A percentile compares a stretch with the other conserved stretches of the same genome.
phyloP scores from a whole-genome alignment of 2,113 vertebrate genomes.

The Phaethornis superciliosus region DNA sequence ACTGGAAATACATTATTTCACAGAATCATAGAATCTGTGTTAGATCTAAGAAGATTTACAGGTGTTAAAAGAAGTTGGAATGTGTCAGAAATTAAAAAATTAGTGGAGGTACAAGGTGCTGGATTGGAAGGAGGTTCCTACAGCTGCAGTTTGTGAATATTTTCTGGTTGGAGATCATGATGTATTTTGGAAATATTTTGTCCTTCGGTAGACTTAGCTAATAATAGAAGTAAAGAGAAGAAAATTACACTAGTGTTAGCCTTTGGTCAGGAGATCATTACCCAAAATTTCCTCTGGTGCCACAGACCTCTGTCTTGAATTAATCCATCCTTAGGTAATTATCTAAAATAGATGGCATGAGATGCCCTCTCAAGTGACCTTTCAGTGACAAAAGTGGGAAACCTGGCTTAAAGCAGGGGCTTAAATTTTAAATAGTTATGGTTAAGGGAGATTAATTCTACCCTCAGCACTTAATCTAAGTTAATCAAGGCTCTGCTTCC shows the following conservation, averaged over 20 bases:
- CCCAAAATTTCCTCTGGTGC: not conserved
- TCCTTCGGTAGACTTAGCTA: not conserved
- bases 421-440: not conserved
- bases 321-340: not conserved
- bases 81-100: not conserved
- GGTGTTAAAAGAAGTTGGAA: not conserved
- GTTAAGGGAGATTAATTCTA: conserved; percentile 18
- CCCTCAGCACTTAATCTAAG: not conserved
- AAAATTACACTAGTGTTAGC: not conserved
- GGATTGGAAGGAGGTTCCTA: not conserved
- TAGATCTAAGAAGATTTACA: no score
- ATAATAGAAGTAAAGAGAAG: not conserved
- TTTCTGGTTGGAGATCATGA: not conserved
- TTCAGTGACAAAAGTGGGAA: conserved; percentile 37
- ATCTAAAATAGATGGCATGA: conserved; percentile 11
- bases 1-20: no score
- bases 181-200: not conserved
- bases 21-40: no score
- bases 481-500: conserved; percentile 20
- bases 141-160: not conserved
- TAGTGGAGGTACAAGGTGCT: not conserved
- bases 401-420: conserved; percentile 11
- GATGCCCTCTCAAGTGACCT: not conserved
- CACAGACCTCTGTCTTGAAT: not conserved
- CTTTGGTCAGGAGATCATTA: not conserved